Evolutionary conservation across 1,140 invertebrate species (phyloP), one percentile per base, ranked within the genome.

Genomic region (Drosophila pseudoobscura): DNA sequence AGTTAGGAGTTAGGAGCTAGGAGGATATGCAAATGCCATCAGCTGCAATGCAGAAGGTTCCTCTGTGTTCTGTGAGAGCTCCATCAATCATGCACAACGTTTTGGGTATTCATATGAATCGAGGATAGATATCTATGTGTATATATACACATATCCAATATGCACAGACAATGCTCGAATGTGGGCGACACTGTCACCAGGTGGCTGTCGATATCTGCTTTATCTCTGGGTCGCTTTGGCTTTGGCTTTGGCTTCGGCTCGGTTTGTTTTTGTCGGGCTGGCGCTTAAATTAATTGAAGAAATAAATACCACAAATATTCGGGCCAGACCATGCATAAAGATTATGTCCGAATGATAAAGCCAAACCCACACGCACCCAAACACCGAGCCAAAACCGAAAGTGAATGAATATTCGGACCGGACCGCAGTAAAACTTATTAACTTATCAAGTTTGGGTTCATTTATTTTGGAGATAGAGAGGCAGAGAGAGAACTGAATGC

Each of bases 71-170:
- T 61, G 6, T 45, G 26, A 39, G 41, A 20, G 41, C 59, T 20
- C 39, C 68, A 87, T 85, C 74, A 78, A 78, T 87, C 69, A 82
- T 87, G 74, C 55, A 87, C 53, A 61, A 64, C 39, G 35, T 50
- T 58, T 63, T 49, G 39, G 49, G 39, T 52, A 76, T 58, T 77
- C 53, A 62, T 64, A 80, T 87, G 51, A 69, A 71, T 54, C 26
- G 50, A 31, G 29, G 47, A 63, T 50, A 53, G 41, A 50, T 8
- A 35, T 11, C 31, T 4, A 35, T 35, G 31, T 9, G 31, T 9
- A 13, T 13, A 13, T 39, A 39, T 11, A 35, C 11, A 35, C 0
- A 13, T 1, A 3, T 39, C 35, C 35, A 41, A 55, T 56, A 47
- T 47, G 58, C 43, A 52, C 55, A 45, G 35, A 52, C 47, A 49